Conservation (phyloP, 2,888 invertebrate species). For the Mactromeris polynyma region DNA sequence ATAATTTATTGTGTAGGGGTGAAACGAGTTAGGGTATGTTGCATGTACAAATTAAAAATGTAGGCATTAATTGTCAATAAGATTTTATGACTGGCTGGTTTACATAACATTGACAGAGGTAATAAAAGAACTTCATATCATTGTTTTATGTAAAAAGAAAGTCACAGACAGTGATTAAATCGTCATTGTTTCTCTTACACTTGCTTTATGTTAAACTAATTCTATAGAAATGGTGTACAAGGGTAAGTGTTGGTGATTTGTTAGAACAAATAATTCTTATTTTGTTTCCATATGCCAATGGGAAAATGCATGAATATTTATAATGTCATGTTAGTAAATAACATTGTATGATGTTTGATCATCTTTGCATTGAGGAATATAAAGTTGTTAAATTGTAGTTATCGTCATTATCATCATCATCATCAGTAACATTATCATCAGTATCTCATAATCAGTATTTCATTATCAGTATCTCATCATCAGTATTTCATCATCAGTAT, state of each 20-base stretch:
- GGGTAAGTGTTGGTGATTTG: not conserved
- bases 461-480: not conserved
- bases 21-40: no score
- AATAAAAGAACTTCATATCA: no score
- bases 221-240: slow-evolving; percentile 6
- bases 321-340: not conserved
- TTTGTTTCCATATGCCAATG: not conserved
- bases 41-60: no score
- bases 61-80: no score
- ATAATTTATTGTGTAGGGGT: no score
- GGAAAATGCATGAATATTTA: not conserved
- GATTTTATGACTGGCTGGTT: no score
- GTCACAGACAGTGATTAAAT: no score
- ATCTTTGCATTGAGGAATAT: not conserved
- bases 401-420: not conserved
- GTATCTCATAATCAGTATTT: not conserved
- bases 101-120: no score
- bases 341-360: not conserved
- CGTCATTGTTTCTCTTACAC: not conserved
- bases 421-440: not conserved
- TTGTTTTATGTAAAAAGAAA: no score
- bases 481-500: not conserved
- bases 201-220: not conserved
- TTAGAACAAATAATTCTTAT: not conserved
- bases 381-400: not conserved